Evolutionary conservation across 35 echinoderm and acorn worm species (phyloP), one percentile per base, ranked within the genome.

Genomic region (Eucidaris tribuloides): DNA sequence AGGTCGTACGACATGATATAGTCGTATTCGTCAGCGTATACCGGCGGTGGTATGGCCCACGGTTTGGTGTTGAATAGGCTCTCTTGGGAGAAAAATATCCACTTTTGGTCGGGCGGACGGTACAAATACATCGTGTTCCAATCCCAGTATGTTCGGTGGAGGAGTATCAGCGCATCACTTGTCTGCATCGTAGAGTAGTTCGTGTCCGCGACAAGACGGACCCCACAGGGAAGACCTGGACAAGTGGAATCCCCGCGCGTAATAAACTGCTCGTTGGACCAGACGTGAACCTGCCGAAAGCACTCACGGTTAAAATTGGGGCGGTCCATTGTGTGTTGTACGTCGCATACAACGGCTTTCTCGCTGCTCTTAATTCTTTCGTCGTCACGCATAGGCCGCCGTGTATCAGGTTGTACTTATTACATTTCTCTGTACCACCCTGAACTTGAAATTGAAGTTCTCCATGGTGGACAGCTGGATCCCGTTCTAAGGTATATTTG

Each of bases 211-310:
- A 74, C 68, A 13, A 41, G 37, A 9, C 68, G 7, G 20, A 74
- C 44, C 13, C 68, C 68, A 44, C 68, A 74, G n/a, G 68, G 34
- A 3, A 74, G 15, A 18, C 68, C 68, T 74, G 68, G 68, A 24
- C 68, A 74, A 18, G 68, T 25, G 28, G 30, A 64, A 17, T 64
- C 37, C 18, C 40, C 37, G 9, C n/a, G 7, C 19, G 18, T 74
- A 2, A 33, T 36, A 42, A 9, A 17, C 11, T 35, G n/a, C n/a
- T 40, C 41, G 29, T 74, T 19, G 1, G 34, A 6, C 68, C 68
- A 74, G 29, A 74, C 37, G 44, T 74, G 68, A 33, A 74, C 68
- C 68, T 74, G 68, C 25, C 68, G 61, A 28, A 32, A 64, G 7
- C 61, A 64, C 24, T 34, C 61, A n/a, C n/a, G n/a, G n/a, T n/a